A percentile compares a stretch with the other conserved stretches of the same genome.
These are phyloP conservation scores for Florisuga fusca DNA, from an alignment of 2,797 vertebrate species.

Conservation along the genomic window DNA sequence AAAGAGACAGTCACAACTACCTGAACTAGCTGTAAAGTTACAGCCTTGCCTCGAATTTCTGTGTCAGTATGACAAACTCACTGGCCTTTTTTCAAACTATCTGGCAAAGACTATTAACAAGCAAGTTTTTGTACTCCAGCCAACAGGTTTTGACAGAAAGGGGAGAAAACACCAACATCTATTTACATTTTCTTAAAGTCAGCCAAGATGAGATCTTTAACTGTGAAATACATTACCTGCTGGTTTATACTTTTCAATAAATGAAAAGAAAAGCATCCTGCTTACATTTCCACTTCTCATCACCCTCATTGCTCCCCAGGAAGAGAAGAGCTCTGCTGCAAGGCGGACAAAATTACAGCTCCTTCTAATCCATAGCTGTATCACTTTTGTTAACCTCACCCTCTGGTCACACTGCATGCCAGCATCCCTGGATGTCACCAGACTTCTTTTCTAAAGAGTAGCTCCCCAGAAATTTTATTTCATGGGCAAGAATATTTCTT, in stretches of 20 bases:
- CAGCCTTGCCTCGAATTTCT: not conserved
- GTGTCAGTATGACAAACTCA: not conserved
- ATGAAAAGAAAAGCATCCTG: not conserved
- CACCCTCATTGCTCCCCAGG: not conserved
- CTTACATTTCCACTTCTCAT: constrained; percentile 1
- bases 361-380: not conserved
- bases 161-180: not conserved
- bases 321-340: not conserved
- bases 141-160: not conserved
- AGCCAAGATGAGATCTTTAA: not conserved
- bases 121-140: not conserved
- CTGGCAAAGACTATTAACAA: not conserved
- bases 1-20: not conserved
- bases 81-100: not conserved
- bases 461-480: not conserved
- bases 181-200: constrained; percentile 21
- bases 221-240: not conserved
- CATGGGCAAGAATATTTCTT: not conserved
- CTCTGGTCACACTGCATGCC: not conserved
- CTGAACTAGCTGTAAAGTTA: not conserved
- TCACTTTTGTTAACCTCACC: not conserved
- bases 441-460: not conserved
- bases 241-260: constrained; percentile 7
- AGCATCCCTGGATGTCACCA: not conserved
- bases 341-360: not conserved